Base-by-base conservation (phyloP, 1,140 invertebrate species). In the Rhopalosiphum maidis region DNA sequence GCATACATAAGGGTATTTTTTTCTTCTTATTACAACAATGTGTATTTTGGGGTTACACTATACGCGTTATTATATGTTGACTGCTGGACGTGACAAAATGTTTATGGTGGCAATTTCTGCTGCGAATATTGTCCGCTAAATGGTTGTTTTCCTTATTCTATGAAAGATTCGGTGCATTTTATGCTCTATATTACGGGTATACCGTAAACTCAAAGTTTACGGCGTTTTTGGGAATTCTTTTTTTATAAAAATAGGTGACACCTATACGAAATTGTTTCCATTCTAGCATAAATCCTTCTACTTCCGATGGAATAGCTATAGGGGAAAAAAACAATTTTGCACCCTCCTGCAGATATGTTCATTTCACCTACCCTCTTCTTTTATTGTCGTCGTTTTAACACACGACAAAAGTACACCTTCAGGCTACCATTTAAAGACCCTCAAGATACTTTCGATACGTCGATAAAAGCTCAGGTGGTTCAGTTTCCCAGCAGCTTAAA, bases 241-340 rank as follows among this genome's bases (percentile, higher is more conserved):
- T 37, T 89, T 37, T 41, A 18, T 11, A 2, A 54, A 48, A 89
- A 55, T 35, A n/a, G 51, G 35, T 51, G 22, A 89, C 88, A 89
- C 88, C 88, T 54, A 54, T 37, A 23, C 9, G 88, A 35, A 89
- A 55, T 54, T 35, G 88, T 41, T 55, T 48, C 48, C 8, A 77
- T 51, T 55, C 88, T 41, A 55, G 88, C 51, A 89, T 89, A 89
- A 89, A 55, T 55, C 88, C 88, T 89, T 90, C 35, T 90, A 43
- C 35, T 90, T 68, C 18, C 89, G 5, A 55, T 89, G 11, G 48
- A 89, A 89, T 43, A 41, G 54, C 89, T 68, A 77, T n/a, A 60
- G 89, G 89, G 89, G 89, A 90, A 55, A 43, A 90, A 90, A 90
- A 90, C 89, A 90, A 90, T 90, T 90, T 90, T 43, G 55, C 89